Evolutionary conservation across 2,888 invertebrate species (phyloP).

Genomic region (Synanthedon myopaeformis): DNA sequence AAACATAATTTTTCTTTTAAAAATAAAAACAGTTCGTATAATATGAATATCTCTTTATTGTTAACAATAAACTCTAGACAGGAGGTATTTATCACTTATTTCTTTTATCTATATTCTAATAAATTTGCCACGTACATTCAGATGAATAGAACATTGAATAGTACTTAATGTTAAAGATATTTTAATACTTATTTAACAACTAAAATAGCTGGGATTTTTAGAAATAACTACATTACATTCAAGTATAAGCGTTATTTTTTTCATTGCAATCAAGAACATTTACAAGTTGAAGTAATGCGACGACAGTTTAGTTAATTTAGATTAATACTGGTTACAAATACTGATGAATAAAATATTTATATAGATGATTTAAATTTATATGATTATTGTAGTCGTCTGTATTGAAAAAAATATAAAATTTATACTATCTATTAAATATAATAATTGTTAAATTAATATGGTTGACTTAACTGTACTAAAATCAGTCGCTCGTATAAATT

Average conservation of each 20-base stretch:
- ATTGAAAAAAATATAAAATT: too few species aligned
- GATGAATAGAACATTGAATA: slow-evolving; percentile 22
- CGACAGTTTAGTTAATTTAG: background rate
- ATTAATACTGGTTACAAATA: background rate
- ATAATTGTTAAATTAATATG: too few species aligned
- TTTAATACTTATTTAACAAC: background rate
- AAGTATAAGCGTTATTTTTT: slow-evolving; percentile 18
- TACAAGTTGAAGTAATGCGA: background rate
- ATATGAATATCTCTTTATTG: slow-evolving; percentile 67
- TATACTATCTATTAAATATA: too few species aligned
- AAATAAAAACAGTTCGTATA: background rate
- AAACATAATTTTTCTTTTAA: too few species aligned
- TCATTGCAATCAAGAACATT: background rate
- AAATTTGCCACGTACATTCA: slow-evolving; percentile 30
- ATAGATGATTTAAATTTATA: too few species aligned
- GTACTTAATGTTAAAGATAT: background rate
- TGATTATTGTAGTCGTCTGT: too few species aligned
- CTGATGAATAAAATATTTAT: background rate
- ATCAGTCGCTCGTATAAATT: too few species aligned
- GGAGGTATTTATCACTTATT: slow-evolving; percentile 53
- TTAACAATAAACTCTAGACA: slow-evolving; percentile 66
- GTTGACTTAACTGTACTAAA: too few species aligned
- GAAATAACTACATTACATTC: slow-evolving; percentile 18
- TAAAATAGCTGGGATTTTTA: slow-evolving; percentile 12
- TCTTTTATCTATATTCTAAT: slow-evolving; percentile 17